A percentile compares a stretch with the other conserved stretches of the same genome.
phyloP scores from a whole-genome alignment of 2,888 invertebrate genomes.

The Tetanocera ferruginea region DNA sequence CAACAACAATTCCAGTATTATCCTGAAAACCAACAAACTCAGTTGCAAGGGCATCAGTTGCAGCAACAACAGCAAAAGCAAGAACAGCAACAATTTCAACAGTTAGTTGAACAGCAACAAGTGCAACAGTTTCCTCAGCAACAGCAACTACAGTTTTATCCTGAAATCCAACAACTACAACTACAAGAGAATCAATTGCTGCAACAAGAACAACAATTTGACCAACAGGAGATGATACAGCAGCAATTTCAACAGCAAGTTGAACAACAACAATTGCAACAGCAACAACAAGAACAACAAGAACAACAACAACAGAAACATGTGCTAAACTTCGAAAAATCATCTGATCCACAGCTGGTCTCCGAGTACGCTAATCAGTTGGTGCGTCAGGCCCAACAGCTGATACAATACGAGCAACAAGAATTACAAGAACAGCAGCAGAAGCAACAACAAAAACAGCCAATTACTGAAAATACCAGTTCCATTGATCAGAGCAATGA shows the following conservation, averaged over 20 bases:
- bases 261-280: conserved; percentile 36
- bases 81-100: background rate
- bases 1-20: background rate
- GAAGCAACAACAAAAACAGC: background rate
- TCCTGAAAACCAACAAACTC: background rate
- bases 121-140: conserved; percentile 38
- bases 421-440: conserved; percentile 30
- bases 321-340: background rate
- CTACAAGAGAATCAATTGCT: conserved; percentile 1
- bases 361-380: background rate
- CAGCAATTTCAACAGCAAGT: conserved; percentile 5
- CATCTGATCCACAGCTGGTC: background rate
- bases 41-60: too few species aligned
- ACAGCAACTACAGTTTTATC: conserved; percentile 19
- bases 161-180: conserved; percentile 15
- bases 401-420: background rate
- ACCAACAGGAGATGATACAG: too few species aligned
- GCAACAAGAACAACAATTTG: too few species aligned
- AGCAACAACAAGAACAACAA: conserved; percentile 30
- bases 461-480: background rate
- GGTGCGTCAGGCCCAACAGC: background rate
- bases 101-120: conserved; percentile 32
- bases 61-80: conserved; percentile 14
- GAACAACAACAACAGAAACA: conserved; percentile 27
- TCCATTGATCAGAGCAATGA: too few species aligned